Evolutionary conservation across 2,113 vertebrate species (phyloP).

Genomic region (Xenopus tropicalis): DNA sequence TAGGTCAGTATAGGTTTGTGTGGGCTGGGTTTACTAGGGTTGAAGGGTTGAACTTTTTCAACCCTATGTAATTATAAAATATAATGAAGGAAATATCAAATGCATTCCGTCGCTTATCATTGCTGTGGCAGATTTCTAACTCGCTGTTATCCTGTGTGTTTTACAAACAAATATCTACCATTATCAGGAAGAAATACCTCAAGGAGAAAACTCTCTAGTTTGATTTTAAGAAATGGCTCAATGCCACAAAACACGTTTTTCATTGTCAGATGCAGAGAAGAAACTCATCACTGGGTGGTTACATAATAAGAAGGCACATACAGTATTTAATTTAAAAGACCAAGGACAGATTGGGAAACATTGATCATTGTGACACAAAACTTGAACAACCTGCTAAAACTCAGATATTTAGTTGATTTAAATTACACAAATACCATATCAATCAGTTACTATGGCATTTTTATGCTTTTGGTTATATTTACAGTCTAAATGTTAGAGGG

Average conservation of each 20-base stretch:
- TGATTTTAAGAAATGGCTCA: slow-evolving; percentile 9
- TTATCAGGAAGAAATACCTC: slow-evolving; percentile 5
- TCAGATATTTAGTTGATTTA: slow-evolving; percentile 24
- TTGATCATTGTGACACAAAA: slow-evolving; percentile 30
- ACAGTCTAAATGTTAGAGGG: background rate
- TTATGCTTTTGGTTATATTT: background rate
- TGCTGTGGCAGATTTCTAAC: background rate
- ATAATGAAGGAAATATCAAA: slow-evolving; percentile 1
- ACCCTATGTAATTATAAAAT: too few species aligned
- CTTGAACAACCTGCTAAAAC: slow-evolving; percentile 25
- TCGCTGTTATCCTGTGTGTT: background rate
- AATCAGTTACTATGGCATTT: background rate
- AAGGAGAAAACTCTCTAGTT: background rate
- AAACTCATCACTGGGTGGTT: slow-evolving; percentile 25
- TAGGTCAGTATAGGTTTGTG: too few species aligned
- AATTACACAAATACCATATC: slow-evolving; percentile 25
- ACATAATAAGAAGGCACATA: slow-evolving; percentile 35
- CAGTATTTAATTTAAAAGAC: slow-evolving; percentile 33
- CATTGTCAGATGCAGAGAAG: slow-evolving; percentile 10
- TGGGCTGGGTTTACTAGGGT: too few species aligned
- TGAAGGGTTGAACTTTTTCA: too few species aligned
- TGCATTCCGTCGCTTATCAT: slow-evolving; percentile 1
- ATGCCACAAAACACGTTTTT: slow-evolving; percentile 18
- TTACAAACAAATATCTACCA: background rate
- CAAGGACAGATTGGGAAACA: slow-evolving; percentile 29